These are phyloP conservation scores for Psilopsiagon aymara DNA, from an alignment of 2,113 vertebrate genomes.

Conservation along the genomic window DNA sequence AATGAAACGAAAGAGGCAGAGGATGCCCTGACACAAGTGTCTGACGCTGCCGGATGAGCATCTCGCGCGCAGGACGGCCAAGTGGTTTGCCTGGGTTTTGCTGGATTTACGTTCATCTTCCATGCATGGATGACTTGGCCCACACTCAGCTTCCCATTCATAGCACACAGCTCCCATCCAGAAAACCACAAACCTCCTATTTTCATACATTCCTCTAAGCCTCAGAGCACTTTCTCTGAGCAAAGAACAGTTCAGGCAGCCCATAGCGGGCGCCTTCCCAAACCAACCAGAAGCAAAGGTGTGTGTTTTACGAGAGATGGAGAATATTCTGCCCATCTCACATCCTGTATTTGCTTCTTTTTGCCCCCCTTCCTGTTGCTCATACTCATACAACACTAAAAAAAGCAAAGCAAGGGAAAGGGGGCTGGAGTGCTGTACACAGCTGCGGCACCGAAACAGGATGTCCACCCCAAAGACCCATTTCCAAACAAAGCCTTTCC, in stretches of 20 bases:
- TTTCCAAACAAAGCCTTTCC: slow-evolving; percentile 45
- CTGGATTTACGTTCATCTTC: background rate
- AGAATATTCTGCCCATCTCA: background rate
- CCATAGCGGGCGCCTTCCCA: background rate
- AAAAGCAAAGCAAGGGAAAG: slow-evolving; percentile 5
- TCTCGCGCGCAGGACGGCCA: rapidly evolving
- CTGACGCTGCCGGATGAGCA: background rate
- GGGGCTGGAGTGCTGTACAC: background rate
- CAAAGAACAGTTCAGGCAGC: background rate
- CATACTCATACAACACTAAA: background rate
- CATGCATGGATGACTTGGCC: background rate
- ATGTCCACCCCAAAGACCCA: slow-evolving; percentile 25
- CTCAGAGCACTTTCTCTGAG: background rate
- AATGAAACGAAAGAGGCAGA: background rate
- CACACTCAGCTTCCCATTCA: background rate
- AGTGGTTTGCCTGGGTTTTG: background rate
- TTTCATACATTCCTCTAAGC: background rate
- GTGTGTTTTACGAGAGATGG: background rate
- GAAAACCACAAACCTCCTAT: background rate
- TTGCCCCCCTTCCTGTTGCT: background rate
- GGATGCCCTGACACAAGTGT: background rate
- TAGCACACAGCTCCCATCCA: background rate
- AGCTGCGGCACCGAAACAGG: background rate
- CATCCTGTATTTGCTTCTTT: background rate
- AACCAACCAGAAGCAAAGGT: background rate